Conservation (phyloP, 2,888 invertebrate species). For the Polymixis lichenea region DNA sequence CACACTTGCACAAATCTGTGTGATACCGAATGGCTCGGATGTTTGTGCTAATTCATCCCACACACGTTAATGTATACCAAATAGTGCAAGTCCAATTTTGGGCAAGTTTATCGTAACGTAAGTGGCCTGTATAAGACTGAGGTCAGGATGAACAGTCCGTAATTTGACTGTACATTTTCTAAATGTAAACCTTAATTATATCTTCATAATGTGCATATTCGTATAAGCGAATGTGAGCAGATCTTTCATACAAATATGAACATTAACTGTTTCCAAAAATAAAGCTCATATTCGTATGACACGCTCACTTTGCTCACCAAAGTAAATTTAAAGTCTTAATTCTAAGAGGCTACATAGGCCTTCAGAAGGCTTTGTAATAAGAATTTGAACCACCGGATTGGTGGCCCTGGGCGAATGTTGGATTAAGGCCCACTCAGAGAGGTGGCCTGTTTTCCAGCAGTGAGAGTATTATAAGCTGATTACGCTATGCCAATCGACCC, state of each 20-base stretch:
- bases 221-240: background rate
- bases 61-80: too few relatives aligned
- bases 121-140: background rate
- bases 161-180: background rate
- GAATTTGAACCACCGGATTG: background rate
- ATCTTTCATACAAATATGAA: background rate
- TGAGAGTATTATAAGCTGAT: background rate
- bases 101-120: too few relatives aligned
- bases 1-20: background rate
- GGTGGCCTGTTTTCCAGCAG: background rate
- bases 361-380: background rate
- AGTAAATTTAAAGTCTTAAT: background rate
- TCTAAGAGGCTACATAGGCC: background rate
- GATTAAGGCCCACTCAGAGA: background rate
- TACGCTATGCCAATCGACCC: background rate
- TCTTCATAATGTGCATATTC: background rate
- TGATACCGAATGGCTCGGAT: background rate
- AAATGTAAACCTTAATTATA: background rate
- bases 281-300: background rate
- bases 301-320: background rate
- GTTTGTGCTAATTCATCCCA: background rate
- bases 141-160: background rate
- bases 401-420: background rate
- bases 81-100: too few relatives aligned
- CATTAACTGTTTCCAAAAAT: background rate